Percentiles rank a stretch among this genome's conserved stretches.
phyloP scores from a whole-genome alignment of 2,797 vertebrate species.

The Yasuhikotakia modesta region DNA sequence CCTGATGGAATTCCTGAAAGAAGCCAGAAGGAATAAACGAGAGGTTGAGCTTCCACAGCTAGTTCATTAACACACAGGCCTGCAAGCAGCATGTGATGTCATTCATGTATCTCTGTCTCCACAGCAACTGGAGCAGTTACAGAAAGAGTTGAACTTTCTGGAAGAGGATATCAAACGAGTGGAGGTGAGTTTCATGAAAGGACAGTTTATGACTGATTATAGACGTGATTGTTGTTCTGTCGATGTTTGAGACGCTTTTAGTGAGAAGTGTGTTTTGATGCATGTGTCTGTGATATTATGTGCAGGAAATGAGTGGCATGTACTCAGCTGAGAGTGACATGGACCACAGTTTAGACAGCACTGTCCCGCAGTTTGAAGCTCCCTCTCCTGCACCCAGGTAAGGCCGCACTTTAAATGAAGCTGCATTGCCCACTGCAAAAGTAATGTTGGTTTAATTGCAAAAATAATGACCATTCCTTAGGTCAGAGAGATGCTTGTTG shows the following conservation, averaged over 20 bases:
- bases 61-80: constrained; percentile 3
- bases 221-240: too few relatives aligned
- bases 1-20: constrained; percentile 97
- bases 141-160: constrained; percentile 96
- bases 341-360: constrained; percentile 82
- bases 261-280: not conserved
- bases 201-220: too few relatives aligned
- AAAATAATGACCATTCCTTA: not conserved
- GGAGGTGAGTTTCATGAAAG: constrained; percentile 83
- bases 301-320: constrained; percentile 94
- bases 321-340: constrained; percentile 87
- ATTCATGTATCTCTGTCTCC: constrained; percentile 1
- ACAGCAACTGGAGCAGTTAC: constrained; percentile 97
- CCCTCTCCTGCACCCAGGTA: constrained; percentile 95
- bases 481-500: too few relatives aligned
- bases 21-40: constrained; percentile 96
- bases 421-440: too few relatives aligned
- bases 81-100: not conserved
- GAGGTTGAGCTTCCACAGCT: constrained; percentile 78
- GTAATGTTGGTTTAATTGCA: too few relatives aligned
- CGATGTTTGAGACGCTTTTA: not conserved
- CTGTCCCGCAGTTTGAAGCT: constrained; percentile 95
- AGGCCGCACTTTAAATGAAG: too few relatives aligned
- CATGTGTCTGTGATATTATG: constrained; percentile 33
- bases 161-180: constrained; percentile 99